Base-by-base conservation (phyloP, 2,113 vertebrate species). In the Camelus bactrianus region DNA sequence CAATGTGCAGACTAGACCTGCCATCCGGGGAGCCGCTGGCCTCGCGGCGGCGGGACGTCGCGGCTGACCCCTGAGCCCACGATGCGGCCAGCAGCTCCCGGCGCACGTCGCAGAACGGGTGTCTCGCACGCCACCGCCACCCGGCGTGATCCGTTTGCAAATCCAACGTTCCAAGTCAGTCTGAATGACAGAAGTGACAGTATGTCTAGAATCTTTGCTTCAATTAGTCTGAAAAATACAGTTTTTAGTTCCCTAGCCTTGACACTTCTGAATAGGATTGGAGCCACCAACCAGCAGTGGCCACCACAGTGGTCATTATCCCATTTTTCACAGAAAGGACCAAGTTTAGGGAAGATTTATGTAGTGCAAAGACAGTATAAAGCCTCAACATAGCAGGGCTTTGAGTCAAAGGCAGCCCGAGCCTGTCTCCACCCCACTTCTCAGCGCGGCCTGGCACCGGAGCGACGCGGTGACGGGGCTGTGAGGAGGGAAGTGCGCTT, bases 361-460 rank as follows among this genome's bases (percentile, higher is more conserved):
- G 32, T 6, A 32, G 26, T 11, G 0, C n/a, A 75, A 60, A 58
- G 30, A 4, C 17, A 28, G n/a, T 48, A 8, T 8, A 10, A 22
- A 48, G 30, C 62, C 73, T 7, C 19, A 8, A 4, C 20, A 54
- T 1, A 42, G 38, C 10, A 24, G 24, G 32, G 5, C 15, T 8
- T 1, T 52, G 67, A 75, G 46, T 76, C 19, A 35, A 14, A 30
- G 16, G 0, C 1, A 1, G 15, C 14, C 19, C 30, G 4, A 73
- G 30, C 10, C 20, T 24, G 32, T 7, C 4, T 0, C 2, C 5
- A 14, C 6, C 6, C 24, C 64, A 1, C 5, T 35, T 24, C 15
- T 6, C 9, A 3, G 0, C 30, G 1, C 30, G 16, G 11, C 10
- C 50, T 1, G 50, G 52, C 35, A 38, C 14, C 5, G 24, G 35